These are phyloP conservation scores for Callithrix jacchus DNA, from an alignment of 2,113 vertebrate species.

Conservation along the genomic window DNA sequence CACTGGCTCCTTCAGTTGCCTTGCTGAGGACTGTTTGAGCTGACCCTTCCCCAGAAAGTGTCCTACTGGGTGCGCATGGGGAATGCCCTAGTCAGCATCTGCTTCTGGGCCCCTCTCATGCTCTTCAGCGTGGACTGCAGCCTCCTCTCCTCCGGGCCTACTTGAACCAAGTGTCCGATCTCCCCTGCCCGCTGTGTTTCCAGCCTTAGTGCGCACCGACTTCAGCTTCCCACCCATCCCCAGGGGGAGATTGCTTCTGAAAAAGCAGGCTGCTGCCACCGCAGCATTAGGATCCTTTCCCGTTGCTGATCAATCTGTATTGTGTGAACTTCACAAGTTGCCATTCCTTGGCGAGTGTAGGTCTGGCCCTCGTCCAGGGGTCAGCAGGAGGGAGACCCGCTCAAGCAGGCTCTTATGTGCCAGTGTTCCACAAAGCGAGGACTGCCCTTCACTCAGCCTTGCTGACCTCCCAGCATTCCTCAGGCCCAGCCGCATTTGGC, in stretches of 20 bases:
- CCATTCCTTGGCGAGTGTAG: too few species aligned
- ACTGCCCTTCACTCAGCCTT: background rate
- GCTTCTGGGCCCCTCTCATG: slow-evolving; percentile 90
- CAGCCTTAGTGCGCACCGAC: background rate
- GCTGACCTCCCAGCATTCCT: background rate
- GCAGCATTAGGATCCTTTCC: background rate
- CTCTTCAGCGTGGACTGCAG: slow-evolving; percentile 90
- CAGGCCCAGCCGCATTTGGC: too few species aligned
- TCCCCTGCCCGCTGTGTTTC: slow-evolving; percentile 84
- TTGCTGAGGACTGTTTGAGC: too few species aligned
- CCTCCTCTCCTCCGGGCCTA: slow-evolving; percentile 90
- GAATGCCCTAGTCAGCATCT: slow-evolving; percentile 92
- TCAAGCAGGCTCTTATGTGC: too few species aligned
- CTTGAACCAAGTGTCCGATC: slow-evolving; percentile 87
- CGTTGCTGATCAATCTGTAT: background rate
- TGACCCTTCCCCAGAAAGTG: slow-evolving; percentile 39
- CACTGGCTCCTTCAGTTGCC: background rate
- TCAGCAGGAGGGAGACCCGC: background rate
- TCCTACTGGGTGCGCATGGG: slow-evolving; percentile 90
- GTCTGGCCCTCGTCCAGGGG: background rate
- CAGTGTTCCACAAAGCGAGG: background rate
- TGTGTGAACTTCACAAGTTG: background rate
- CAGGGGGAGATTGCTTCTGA: background rate
- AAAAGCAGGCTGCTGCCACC: background rate
- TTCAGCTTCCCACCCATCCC: too few species aligned